Base-by-base conservation (phyloP, 2,113 vertebrate genomes). In the Antidorcas marsupialis region DNA sequence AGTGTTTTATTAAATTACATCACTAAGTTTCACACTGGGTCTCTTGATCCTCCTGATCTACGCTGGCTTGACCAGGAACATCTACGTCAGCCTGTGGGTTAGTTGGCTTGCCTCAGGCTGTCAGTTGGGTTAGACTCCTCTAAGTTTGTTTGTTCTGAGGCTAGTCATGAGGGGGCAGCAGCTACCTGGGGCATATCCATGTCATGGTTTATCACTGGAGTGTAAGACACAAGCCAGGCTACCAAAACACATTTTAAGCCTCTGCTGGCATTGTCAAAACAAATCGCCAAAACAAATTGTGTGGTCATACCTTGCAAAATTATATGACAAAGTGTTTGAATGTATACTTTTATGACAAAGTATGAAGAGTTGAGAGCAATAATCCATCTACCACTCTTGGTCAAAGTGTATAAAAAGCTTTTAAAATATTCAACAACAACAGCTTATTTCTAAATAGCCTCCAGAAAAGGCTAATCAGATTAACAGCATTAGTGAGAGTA, bases 301-400 rank as follows among this genome's bases (percentile, higher is more conserved):
- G 16, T 93, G 93, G 62, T 88, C 57, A 95, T 11, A 12, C n/a
- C n/a, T 57, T 94, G 15, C 60, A 93, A 82, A 43, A 28, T 86
- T 92, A 52, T 12, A 85, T 89, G 88, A 81, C 91, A 89, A 62
- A 84, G 13, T 9, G 17, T 85, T 15, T 95, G 39, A 39, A 55
- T 92, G 30, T 94, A 16, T 85, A 64, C 57, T 85, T 95, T 92
- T 88, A 79, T 89, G 89, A 50, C 6, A 79, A 43, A 92, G 30
- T 84, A 45, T 95, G 45, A 95, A 74, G 57, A 92, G 55, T 55
- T 94, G 64, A 92, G 82, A 93, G 71, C 30, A 89, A 39, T 95
- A 91, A 83, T 79, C 17, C 9, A 64, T 50, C 28, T 27, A 52
- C 14, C 16, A 59, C 4, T 27, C 21, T 88, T 83, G 33, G n/a